Conservation (phyloP, 2,797 vertebrate genomes). For the Danionella dracula region DNA sequence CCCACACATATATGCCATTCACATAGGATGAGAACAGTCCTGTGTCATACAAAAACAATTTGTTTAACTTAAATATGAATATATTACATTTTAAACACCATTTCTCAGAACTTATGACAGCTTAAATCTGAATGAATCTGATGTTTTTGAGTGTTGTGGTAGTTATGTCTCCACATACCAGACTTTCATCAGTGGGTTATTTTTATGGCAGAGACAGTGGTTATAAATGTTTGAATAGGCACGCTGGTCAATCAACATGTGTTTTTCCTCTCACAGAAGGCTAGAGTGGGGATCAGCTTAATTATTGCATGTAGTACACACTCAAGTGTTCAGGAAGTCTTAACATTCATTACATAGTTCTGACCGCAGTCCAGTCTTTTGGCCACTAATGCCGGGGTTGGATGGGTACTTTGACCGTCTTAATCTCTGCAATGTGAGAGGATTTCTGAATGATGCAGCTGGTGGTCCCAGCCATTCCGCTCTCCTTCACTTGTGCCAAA, state of each 20-base stretch:
- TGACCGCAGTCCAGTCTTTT: background rate
- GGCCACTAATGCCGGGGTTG: constrained; percentile 64
- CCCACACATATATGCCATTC: constrained; percentile 16
- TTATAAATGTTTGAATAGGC: constrained; percentile 14
- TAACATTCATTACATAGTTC: background rate
- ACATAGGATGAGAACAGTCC: constrained; percentile 68
- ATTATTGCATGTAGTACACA: constrained; percentile 19
- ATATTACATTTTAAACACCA: constrained; percentile 45
- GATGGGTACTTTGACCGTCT: constrained; percentile 95
- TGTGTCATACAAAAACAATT: constrained; percentile 63
- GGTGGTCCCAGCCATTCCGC: constrained; percentile 76
- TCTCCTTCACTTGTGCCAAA: constrained; percentile 91
- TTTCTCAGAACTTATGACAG: background rate
- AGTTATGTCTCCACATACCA: background rate
- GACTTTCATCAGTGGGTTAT: constrained; percentile 2
- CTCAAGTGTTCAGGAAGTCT: constrained; percentile 16
- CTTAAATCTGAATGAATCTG: constrained; percentile 8
- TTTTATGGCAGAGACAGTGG: constrained; percentile 5
- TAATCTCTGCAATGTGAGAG: constrained; percentile 98
- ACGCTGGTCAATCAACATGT: constrained; percentile 37
- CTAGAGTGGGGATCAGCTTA: background rate
- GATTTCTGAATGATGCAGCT: constrained; percentile 99
- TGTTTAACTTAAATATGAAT: constrained; percentile 64
- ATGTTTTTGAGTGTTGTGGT: constrained; percentile 7
- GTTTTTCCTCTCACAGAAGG: constrained; percentile 20